A percentile compares a stretch with the other conserved stretches of the same genome.
Evolutionary conservation across 2,888 invertebrate species (phyloP).

Genomic region (Agriopis leucophaearia): DNA sequence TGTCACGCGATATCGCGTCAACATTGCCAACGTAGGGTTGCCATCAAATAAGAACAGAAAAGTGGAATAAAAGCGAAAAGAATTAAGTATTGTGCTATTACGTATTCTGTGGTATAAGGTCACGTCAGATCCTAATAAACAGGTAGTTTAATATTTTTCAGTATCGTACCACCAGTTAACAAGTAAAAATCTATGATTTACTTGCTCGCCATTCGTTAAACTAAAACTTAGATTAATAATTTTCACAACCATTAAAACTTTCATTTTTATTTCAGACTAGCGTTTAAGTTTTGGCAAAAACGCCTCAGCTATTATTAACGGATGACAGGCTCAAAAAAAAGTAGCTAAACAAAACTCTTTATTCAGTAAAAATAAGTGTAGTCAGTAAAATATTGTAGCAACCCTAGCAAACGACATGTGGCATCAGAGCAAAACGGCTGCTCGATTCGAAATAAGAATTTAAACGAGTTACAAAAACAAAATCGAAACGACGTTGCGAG

Average conservation of each 20-base stretch:
- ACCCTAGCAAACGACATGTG: conserved; percentile 63
- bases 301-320: too few species aligned
- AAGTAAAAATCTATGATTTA: too few species aligned
- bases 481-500: conserved; percentile 60
- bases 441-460: conserved; percentile 65
- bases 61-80: background rate
- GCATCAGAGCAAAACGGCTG: conserved; percentile 71
- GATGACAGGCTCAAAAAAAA: background rate
- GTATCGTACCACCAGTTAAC: too few species aligned
- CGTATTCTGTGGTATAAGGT: too few species aligned
- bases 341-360: background rate
- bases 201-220: too few species aligned
- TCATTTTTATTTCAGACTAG: too few species aligned
- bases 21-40: conserved; percentile 49
- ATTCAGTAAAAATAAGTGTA: background rate
- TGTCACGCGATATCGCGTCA: conserved; percentile 53
- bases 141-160: too few species aligned
- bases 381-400: conserved; percentile 37
- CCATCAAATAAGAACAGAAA: conserved; percentile 5
- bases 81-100: too few species aligned
- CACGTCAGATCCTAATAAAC: too few species aligned
- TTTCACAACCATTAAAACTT: too few species aligned
- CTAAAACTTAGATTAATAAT: too few species aligned
- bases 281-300: too few species aligned
- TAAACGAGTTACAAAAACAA: conserved; percentile 56